A percentile compares a stretch with the other conserved stretches of the same genome.
These are phyloP conservation scores for Dicranocentrus wangi DNA, from an alignment of 2,888 invertebrate genomes.

Conservation along the genomic window DNA sequence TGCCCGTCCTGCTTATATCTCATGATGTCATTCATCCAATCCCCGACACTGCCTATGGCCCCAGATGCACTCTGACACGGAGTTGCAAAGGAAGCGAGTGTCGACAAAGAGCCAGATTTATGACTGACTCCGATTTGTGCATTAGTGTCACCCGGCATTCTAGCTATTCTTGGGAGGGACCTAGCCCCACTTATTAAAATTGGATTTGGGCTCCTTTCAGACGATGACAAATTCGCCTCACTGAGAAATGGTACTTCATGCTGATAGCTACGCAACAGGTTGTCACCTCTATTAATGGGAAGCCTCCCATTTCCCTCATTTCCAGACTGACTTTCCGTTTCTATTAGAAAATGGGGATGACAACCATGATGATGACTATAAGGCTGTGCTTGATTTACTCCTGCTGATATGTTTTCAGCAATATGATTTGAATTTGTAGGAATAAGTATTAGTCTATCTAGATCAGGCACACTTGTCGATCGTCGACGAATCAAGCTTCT, in stretches of 20 bases:
- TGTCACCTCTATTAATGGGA: background rate
- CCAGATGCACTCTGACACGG: slow-evolving; percentile 25
- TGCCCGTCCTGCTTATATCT: slow-evolving; percentile 80
- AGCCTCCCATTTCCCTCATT: slow-evolving; percentile 13
- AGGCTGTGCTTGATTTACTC: slow-evolving; percentile 11
- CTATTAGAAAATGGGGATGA: slow-evolving; percentile 42
- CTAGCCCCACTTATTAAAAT: slow-evolving; percentile 59
- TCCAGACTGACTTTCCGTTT: slow-evolving; percentile 18
- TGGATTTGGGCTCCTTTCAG: slow-evolving; percentile 21
- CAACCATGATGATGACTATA: slow-evolving; percentile 22
- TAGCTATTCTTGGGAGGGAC: slow-evolving; percentile 58
- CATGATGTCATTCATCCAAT: slow-evolving; percentile 83
- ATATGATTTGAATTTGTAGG: slow-evolving; percentile 5
- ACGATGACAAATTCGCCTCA: background rate
- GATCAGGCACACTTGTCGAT: slow-evolving; percentile 71
- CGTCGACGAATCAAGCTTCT: slow-evolving; percentile 68
- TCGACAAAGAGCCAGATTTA: slow-evolving; percentile 57
- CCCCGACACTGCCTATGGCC: slow-evolving; percentile 81
- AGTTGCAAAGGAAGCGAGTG: slow-evolving; percentile 24
- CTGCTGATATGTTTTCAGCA: slow-evolving; percentile 21
- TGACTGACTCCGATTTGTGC: background rate
- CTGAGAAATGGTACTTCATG: slow-evolving; percentile 15
- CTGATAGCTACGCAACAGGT: slow-evolving; percentile 42
- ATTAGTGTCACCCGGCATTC: background rate
- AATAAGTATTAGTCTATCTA: slow-evolving; percentile 69